These are phyloP conservation scores for Pandemis heparana DNA, from an alignment of 2,888 invertebrate species.

Conservation along the genomic window DNA sequence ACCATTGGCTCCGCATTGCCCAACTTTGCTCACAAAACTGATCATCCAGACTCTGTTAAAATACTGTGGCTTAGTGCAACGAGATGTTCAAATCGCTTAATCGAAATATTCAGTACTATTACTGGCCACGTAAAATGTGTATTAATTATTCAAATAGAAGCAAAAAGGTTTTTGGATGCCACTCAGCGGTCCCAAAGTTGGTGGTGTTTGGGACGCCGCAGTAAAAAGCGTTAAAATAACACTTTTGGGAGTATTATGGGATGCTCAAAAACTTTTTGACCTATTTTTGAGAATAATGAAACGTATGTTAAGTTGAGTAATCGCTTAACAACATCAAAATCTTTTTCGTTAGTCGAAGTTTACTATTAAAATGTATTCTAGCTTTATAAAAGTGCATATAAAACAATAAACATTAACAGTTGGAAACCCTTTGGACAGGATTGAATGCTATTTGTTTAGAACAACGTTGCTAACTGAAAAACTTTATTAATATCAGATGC, in stretches of 20 bases:
- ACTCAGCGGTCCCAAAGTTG: constrained; percentile 24
- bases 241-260: neutral
- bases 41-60: neutral
- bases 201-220: neutral
- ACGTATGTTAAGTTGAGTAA: no score
- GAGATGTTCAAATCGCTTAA: constrained; percentile 44
- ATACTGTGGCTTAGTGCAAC: constrained; percentile 41
- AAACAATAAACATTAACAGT: neutral
- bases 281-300: neutral
- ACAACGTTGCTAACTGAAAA: neutral
- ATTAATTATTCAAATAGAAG: constrained; percentile 33
- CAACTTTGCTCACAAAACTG: neutral
- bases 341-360: no score
- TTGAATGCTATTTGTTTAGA: constrained; percentile 9
- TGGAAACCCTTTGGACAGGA: neutral
- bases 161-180: constrained; percentile 37
- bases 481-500: constrained; percentile 17
- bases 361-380: no score
- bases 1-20: neutral
- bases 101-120: constrained; percentile 13
- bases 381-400: neutral
- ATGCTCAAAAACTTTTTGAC: neutral
- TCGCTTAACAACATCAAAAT: no score
- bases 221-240: neutral
- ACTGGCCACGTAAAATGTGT: constrained; percentile 24